Conservation (phyloP, 2,797 vertebrate genomes). For the Squalus acanthias region DNA sequence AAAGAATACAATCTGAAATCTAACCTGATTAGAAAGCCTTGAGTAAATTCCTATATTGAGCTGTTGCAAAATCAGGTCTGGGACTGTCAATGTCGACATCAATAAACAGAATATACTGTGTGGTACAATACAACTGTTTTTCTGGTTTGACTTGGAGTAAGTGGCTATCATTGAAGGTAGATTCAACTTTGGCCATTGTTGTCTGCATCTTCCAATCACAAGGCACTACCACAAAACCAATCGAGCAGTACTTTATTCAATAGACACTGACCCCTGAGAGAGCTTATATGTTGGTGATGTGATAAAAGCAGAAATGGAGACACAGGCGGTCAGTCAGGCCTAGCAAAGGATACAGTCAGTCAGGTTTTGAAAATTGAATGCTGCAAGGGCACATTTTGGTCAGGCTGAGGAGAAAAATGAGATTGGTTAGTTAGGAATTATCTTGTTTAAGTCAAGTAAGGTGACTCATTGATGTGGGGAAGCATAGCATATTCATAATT, state of each 20-base stretch:
- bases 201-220: not conserved
- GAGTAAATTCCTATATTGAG: too few relatives aligned
- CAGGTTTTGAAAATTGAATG: not conserved
- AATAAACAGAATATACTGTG: not conserved
- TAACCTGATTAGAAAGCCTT: not conserved
- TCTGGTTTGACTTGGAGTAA: not conserved
- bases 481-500: not conserved
- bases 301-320: not conserved
- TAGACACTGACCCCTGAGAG: not conserved
- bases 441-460: not conserved
- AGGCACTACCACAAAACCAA: not conserved
- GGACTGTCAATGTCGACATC: not conserved
- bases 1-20: not conserved
- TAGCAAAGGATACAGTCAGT: not conserved
- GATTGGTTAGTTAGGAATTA: not conserved
- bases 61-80: not conserved
- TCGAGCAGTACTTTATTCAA: not conserved
- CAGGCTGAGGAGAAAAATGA: not conserved
- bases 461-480: not conserved
- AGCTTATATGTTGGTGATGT: not conserved
- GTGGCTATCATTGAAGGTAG: not conserved
- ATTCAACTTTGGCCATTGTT: not conserved
- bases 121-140: not conserved
- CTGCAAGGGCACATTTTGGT: not conserved
- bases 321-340: not conserved